phyloP scores from a whole-genome alignment of 2,113 vertebrate genomes.

The Otolemur garnettii region DNA sequence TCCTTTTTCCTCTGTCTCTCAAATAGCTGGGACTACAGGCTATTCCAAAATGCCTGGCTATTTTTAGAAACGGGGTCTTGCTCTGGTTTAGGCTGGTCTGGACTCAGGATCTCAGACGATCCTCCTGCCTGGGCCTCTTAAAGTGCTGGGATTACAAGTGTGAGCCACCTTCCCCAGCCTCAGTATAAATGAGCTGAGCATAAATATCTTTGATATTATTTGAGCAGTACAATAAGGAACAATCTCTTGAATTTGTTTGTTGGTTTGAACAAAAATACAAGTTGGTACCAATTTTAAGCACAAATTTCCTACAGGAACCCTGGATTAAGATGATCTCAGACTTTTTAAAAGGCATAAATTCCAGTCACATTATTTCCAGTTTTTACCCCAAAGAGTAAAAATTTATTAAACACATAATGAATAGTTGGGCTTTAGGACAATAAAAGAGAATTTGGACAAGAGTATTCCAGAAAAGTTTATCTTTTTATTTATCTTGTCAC shows the following conservation, averaged over 20 bases:
- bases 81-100: too few species aligned
- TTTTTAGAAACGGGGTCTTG: too few species aligned
- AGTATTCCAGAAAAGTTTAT: not conserved
- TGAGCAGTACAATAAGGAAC: not conserved
- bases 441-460: not conserved
- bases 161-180: too few species aligned
- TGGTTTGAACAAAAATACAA: conserved; percentile 21
- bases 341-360: not conserved
- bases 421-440: not conserved
- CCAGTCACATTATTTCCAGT: not conserved
- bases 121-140: too few species aligned
- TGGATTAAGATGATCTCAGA: not conserved
- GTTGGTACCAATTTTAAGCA: not conserved
- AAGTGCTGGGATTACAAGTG: too few species aligned
- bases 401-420: not conserved
- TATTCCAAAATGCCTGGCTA: too few species aligned
- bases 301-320: not conserved
- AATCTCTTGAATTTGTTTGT: conserved; percentile 29
- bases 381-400: not conserved
- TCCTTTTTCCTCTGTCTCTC: too few species aligned
- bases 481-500: not conserved
- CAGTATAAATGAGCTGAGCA: not conserved
- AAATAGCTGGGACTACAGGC: too few species aligned
- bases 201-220: not conserved
- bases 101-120: too few species aligned